Evolutionary conservation across 2,797 vertebrate genomes (phyloP).

Genomic region (Typhlichthys subterraneus): DNA sequence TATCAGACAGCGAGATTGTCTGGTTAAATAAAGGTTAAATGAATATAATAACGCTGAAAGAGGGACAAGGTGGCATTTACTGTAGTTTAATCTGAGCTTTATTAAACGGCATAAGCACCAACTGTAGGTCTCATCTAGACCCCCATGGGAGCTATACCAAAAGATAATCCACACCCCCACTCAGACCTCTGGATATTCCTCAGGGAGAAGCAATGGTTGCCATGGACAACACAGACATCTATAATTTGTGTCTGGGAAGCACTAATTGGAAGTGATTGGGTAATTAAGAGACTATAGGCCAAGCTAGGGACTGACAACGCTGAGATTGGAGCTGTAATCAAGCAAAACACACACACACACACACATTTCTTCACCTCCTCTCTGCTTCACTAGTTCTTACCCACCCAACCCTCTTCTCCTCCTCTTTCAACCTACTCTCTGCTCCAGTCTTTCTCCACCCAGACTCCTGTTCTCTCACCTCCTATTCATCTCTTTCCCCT

Average conservation of each 20-base stretch:
- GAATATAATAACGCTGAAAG: neutral
- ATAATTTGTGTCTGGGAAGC: constrained; percentile 62
- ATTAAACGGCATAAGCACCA: neutral
- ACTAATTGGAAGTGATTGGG: constrained; percentile 63
- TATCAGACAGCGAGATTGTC: too few species aligned
- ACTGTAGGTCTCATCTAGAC: too few species aligned
- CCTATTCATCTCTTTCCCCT: constrained; percentile 6
- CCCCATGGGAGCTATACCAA: constrained; percentile 39
- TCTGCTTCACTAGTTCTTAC: neutral
- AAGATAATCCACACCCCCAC: constrained; percentile 43
- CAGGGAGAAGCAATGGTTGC: constrained; percentile 66
- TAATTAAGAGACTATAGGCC: constrained; percentile 68
- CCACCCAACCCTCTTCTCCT: constrained; percentile 14
- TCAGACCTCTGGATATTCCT: constrained; percentile 60
- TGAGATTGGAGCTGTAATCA: constrained; percentile 67
- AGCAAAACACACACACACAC: constrained; percentile 59
- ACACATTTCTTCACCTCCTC: constrained; percentile 5
- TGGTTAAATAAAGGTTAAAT: too few species aligned
- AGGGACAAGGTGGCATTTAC: neutral
- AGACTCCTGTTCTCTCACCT: constrained; percentile 1
- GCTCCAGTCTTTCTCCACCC: neutral
- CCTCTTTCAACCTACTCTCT: constrained; percentile 1
- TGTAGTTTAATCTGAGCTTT: neutral
- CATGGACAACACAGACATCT: constrained; percentile 68
- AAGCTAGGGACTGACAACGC: constrained; percentile 55